A percentile compares a stretch with the other conserved stretches of the same genome.
Evolutionary conservation across 2,888 invertebrate genomes (phyloP).

Genomic region (Harpalus rufipes): DNA sequence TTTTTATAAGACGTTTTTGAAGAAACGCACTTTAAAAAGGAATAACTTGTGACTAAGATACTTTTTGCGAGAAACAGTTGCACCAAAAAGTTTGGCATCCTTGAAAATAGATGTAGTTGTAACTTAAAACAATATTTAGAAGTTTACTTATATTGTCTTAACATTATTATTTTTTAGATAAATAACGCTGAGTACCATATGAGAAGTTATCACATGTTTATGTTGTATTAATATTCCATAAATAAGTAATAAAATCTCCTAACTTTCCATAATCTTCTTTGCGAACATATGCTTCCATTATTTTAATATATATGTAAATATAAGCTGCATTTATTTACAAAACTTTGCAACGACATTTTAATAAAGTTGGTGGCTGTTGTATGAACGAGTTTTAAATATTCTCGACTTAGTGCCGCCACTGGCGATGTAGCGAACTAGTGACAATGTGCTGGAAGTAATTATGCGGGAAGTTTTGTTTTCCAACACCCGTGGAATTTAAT

Average conservation of each 20-base stretch:
- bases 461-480: conserved; percentile 33
- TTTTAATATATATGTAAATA: conserved; percentile 36
- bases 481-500: conserved; percentile 15
- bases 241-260: neutral
- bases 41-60: too few relatives aligned
- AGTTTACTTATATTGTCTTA: too few relatives aligned
- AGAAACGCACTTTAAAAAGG: too few relatives aligned
- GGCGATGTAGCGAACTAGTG: conserved; percentile 8
- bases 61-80: too few relatives aligned
- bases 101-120: too few relatives aligned
- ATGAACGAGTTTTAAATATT: conserved; percentile 17
- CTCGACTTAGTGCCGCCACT: neutral
- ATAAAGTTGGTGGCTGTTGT: conserved; percentile 31
- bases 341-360: conserved; percentile 19
- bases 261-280: neutral
- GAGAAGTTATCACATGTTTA: neutral
- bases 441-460: conserved; percentile 17
- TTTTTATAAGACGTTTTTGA: too few relatives aligned
- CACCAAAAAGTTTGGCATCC: too few relatives aligned
- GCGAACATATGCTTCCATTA: conserved; percentile 20
- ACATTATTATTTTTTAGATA: too few relatives aligned
- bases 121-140: too few relatives aligned
- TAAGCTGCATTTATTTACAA: conserved; percentile 30
- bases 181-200: neutral
- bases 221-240: neutral